Base-by-base conservation (phyloP, 2,888 invertebrate genomes). In the Formica aserva region DNA sequence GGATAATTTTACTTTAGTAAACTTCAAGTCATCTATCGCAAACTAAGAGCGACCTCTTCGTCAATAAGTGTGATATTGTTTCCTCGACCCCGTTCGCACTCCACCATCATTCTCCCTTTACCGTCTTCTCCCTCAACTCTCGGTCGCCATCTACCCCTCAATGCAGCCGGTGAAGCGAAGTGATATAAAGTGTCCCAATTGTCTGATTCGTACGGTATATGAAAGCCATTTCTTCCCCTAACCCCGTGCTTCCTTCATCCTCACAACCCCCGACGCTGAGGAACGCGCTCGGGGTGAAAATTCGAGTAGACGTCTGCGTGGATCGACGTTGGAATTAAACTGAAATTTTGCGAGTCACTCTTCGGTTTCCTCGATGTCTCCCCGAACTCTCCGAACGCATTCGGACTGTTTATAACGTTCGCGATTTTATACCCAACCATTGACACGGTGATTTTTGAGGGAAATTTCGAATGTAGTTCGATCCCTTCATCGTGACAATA, bases 161-260 rank as follows among this genome's bases (percentile, higher is more conserved):
- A 71, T 66, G 72, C 65, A 69, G 65, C 45, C 66, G 66, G 26
- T 72, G 87, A 80, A 71, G 82, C 81, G 82, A 82, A 77, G 85
- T 81, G 89, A 90, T 86, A 90, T 86, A 86, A 88, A 90, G 90
- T 83, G 88, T 82, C 83, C 89, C 75, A 84, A 85, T 88, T 83
- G 84, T 84, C 83, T 72, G 85, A 76, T 84, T 82, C 83, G 66
- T 67, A 38, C 41, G n/a, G 55, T 84, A 62, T 82, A 77, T 67
- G 82, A 82, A 85, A 86, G 71, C 72, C 57, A 22, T 52, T 52
- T 52, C 52, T 52, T n/a, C 26, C 18, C 67, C 6, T 6, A 35
- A 6, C 32, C 22, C n/a, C 41, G 22, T 45, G 32, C 18, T n/a
- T 9, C 26, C n/a, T n/a, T 6, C 8, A 18, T 32, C 15, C 63